Percentiles rank a stretch among this genome's conserved stretches.
These are phyloP conservation scores for Pandemis cinnamomeana DNA, from an alignment of 2,888 invertebrate species.

Conservation along the genomic window DNA sequence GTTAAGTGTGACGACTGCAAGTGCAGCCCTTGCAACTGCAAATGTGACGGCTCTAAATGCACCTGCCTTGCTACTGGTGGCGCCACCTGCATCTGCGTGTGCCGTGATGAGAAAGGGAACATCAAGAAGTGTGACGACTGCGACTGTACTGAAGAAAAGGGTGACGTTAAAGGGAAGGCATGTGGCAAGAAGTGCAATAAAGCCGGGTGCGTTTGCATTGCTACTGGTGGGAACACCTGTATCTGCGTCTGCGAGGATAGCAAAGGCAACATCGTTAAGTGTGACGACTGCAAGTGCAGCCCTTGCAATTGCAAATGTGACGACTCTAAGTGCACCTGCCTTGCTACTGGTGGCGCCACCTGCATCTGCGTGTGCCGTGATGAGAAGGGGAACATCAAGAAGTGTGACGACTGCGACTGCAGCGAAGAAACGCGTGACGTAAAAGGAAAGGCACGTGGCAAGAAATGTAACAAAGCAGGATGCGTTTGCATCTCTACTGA, in stretches of 20 bases:
- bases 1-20: slow-evolving; percentile 52
- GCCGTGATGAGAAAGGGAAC: slow-evolving; percentile 39
- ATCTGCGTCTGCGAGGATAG: slow-evolving; percentile 44
- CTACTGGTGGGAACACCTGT: slow-evolving; percentile 44
- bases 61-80: slow-evolving; percentile 56
- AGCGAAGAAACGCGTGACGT: slow-evolving; percentile 8
- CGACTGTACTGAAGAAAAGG: slow-evolving; percentile 7
- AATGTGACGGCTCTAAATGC: slow-evolving; percentile 54
- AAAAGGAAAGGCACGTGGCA: neutral
- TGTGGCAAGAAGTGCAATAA: slow-evolving; percentile 35
- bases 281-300: slow-evolving; percentile 53
- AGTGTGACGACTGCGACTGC: slow-evolving; percentile 52
- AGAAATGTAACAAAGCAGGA: slow-evolving; percentile 22
- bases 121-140: slow-evolving; percentile 33
- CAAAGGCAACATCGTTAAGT: slow-evolving; percentile 45
- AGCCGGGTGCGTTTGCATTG: slow-evolving; percentile 45
- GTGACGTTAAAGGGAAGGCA: slow-evolving; percentile 14
- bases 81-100: slow-evolving; percentile 50
- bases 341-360: slow-evolving; percentile 49
- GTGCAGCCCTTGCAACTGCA: slow-evolving; percentile 45
- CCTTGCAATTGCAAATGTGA: slow-evolving; percentile 44
- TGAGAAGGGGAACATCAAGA: slow-evolving; percentile 47
- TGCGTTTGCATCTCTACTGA: slow-evolving; percentile 47
- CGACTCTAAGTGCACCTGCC: slow-evolving; percentile 48
- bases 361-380: slow-evolving; percentile 55